Base-by-base conservation (phyloP, 2,888 invertebrate species). In the Clostera curtula region DNA sequence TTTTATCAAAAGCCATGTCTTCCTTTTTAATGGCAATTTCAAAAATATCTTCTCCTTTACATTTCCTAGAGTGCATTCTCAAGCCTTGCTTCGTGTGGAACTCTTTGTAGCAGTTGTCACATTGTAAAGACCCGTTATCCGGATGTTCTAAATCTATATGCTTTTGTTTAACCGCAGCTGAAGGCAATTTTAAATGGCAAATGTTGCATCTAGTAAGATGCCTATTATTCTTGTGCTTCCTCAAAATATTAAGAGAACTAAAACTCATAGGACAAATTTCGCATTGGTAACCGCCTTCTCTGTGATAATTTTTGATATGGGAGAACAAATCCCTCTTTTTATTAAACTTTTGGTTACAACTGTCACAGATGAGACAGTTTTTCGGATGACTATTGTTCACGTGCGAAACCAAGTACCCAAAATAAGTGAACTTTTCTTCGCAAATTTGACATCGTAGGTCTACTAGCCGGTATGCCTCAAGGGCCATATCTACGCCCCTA, bases 81-180 rank as follows among this genome's bases (percentile, higher is more conserved):
- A 82, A 49, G 0, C 80, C 80, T 35, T 74, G 72, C 33, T 76
- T 79, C 0, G 82, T 82, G 12, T 80, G 79, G 26, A 83, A 80
- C 12, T 69, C 70, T 51, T 75, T 82, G 7, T 48, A 63, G 24
- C 82, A 83, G 22, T 59, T 64, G 16, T 72, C 69, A 17, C 82
- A 83, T 29, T 75, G 69, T 2, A 79, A 32, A 0, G 75, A 77
- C 0, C 71, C 80, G 3, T 77, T 63, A 10, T 83, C 82, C 0
- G 83, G 82, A 22, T 83, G 82, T 39, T 82, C 82, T 0, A 74
- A 9, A 0, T 72, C 67, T 19, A 80, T 65, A 30, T 83, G 82
- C 18, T 79, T 80, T 25, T 71, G 76, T 43, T 76, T 79, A 7
- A 82, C 46, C 0, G 60, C 63, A 0, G 77, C 75, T 1, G 80